phyloP scores from a whole-genome alignment of 2,888 invertebrate genomes.

The Papilio protenor region DNA sequence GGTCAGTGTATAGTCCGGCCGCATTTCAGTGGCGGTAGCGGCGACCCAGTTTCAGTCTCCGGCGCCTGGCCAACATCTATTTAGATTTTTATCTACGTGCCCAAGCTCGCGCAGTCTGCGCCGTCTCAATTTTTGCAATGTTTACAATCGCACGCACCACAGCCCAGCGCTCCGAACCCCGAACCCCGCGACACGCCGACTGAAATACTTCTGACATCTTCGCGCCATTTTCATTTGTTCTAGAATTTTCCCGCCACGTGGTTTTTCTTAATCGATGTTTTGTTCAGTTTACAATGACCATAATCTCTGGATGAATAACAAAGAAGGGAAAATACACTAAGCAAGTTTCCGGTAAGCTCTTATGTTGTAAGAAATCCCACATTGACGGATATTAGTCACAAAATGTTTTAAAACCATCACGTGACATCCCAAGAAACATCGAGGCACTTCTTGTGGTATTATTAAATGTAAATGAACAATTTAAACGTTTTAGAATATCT shows the following conservation, averaged over 20 bases:
- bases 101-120: conserved; percentile 63
- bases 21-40: conserved; percentile 75
- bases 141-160: conserved; percentile 60
- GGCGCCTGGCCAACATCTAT: conserved; percentile 78
- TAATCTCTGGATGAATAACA: background rate
- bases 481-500: background rate
- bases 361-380: background rate
- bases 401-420: background rate
- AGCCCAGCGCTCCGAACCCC: conserved; percentile 24
- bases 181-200: conserved; percentile 14
- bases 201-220: conserved; percentile 25
- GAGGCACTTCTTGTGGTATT: background rate
- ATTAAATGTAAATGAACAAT: background rate
- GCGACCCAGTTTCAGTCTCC: conserved; percentile 76
- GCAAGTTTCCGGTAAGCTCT: background rate
- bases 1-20: conserved; percentile 47
- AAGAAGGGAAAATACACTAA: background rate
- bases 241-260: conserved; percentile 35
- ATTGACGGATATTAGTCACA: background rate
- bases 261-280: background rate
- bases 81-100: conserved; percentile 75
- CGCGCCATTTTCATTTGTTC: conserved; percentile 15
- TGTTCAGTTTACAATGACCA: background rate
- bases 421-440: background rate
- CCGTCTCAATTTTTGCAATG: conserved; percentile 71